Base-by-base conservation (phyloP, 2,888 invertebrate species). In the Monoplex corrugatus region DNA sequence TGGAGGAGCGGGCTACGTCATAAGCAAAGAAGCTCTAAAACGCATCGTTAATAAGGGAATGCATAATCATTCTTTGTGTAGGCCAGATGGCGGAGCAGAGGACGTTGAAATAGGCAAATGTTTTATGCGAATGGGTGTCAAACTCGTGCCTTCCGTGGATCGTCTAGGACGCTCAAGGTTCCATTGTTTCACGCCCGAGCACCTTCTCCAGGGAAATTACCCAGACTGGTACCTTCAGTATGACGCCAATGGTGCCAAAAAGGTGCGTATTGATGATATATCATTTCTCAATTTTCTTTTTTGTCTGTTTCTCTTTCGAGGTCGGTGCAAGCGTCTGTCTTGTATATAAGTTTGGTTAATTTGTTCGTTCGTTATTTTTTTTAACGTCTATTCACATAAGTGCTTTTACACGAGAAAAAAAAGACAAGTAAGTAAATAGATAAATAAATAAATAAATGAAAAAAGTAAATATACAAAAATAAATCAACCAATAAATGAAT, bases 21-120 rank as follows among this genome's bases (percentile, higher is more conserved):
- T 99, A 40, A 99, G 99, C 94, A 97, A 97, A 89, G 98, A 97
- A 95, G 98, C 98, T 0, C 91, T 96, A 3, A 97, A 97, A 84
- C 97, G 97, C 92, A 98, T 99, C 95, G 97, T 98, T 5, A 80
- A 86, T 23, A 86, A 63, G 19, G 97, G 97, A 92, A 57, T 90
- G 57, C 72, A 92, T 86, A 75, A 92, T 86, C 43, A 89, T 16
- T 91, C 88, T n/a, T 13, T 91, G 23, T 94, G 94, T 87, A 90
- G 92, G 1, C 90, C 91, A 87, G 95, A 95, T 92, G 92, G 93
- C 23, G 95, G 94, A 2, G 94, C 94, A 0, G 95, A 95, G 90
- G 95, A 95, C 87, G 95, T 93, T 0, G 94, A 95, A 88, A 91
- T 95, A 63, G 95, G 95, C 0, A 92, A 92, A 78, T 95, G 95